Evolutionary conservation across 2,888 invertebrate species (phyloP), one percentile per base, ranked within the genome.

Genomic region (Papilio gigon): DNA sequence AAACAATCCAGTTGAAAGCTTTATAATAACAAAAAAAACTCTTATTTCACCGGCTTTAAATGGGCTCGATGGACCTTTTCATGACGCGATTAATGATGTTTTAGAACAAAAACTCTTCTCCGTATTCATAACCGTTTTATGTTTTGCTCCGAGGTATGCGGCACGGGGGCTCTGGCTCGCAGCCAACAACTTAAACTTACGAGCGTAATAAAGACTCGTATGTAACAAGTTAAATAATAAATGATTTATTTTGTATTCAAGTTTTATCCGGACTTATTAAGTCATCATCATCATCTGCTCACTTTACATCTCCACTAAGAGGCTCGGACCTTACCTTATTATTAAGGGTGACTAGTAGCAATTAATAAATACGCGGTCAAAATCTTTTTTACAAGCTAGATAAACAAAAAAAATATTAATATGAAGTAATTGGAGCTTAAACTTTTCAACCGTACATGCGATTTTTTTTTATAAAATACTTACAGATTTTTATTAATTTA

Each of bases 1-100:
- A 47, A 64, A 64, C 63, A 37, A 35, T 63, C 47, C 8, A 47
- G 20, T 30, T 50, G 63, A 59, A 63, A 44, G 64, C 63, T 63
- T 12, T 58, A 58, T 58, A 37, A 63, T 47, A 63, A 58, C 68
- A 68, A 64, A 68, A 68, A 64, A 68, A 68, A 64, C 65, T 56
- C 37, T 33, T 42, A 35, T 58, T 68, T 59, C 63, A 64, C 58
- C 33, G 61, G 53, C 17, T 42, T 33, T 40, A 40, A 67, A n/a
- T 44, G 62, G 62, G 30, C 30, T 53, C 50, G 50, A 50, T 30
- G 56, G 40, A 62, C 58, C 63, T 58, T 68, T 68, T 68, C 53
- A 68, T 25, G 27, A 17, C 25, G 33, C 35, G 44, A 68, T 62
- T 63, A 63, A 63, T 63, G 35, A 50, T 37, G 27, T 50, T 50